Base-by-base conservation (phyloP, 1,140 invertebrate species). In the Lysiphlebus fabarum region DNA sequence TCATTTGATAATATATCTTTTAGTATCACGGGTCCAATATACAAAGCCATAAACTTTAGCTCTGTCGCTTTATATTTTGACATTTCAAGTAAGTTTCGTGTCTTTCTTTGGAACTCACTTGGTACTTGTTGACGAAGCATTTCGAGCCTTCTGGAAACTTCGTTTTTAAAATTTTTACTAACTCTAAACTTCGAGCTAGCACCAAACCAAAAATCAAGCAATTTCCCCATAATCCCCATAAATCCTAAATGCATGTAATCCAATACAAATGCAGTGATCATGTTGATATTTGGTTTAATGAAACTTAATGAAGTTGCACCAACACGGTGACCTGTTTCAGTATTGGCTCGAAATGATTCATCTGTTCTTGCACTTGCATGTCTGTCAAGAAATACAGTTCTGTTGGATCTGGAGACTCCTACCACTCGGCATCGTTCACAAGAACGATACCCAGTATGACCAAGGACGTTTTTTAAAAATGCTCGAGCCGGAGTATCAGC, bases 401-500 rank as follows among this genome's bases (percentile, higher is more conserved):
- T 41, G 37, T 60, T 54, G 37, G 33, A 26, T 33, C 10, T 11
- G 14, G 12, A 43, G 33, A 37, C 14, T 43, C 26, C 62, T 44
- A 48, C 41, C 42, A 62, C 56, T 7, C 2, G 42, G 17, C 61
- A 56, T 6, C 61, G 53, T 14, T 62, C 57, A 44, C 54, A 61
- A 37, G 60, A 54, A 40, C 17, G 12, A 40, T 38, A 57, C n/a
- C 60, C 55, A 38, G 36, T 42, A 49, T 62, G 54, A 26, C 49
- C 54, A 40, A 57, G 42, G 7, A 37, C 34, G 26, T n/a, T 34
- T 53, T 62, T 62, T 12, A 42, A 40, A 12, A 53, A 48, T n/a
- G 38, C n/a, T 12, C 60, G 45, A 38, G 60, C 60, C 10, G 61
- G 61, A 3, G 37, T 58, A 41, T 62, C 60, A n/a, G 34, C 34